These are phyloP conservation scores for Rhyacichthys aspro DNA, from an alignment of 2,797 vertebrate genomes.

Conservation along the genomic window DNA sequence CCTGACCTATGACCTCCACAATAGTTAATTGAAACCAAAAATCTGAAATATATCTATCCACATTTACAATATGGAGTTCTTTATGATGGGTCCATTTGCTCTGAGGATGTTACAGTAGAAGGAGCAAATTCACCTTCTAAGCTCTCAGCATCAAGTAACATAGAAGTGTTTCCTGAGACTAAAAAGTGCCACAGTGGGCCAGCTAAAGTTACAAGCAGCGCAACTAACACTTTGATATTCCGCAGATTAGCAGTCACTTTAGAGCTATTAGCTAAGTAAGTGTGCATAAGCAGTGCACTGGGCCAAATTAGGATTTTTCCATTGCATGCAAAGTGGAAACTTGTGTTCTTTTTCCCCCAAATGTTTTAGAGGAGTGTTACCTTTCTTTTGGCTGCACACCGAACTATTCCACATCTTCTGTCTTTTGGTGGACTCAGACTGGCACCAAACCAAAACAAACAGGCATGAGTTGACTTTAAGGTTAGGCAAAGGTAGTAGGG, in stretches of 20 bases:
- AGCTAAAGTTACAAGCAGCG: slow-evolving; percentile 31
- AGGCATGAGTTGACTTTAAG: slow-evolving; percentile 37
- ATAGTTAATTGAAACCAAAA: no score
- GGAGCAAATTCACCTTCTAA: slow-evolving; percentile 23
- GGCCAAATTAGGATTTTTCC: slow-evolving; percentile 12
- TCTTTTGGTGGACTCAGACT: slow-evolving; percentile 48
- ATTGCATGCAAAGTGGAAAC: slow-evolving; percentile 62
- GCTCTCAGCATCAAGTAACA: slow-evolving; percentile 26
- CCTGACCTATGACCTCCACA: no score
- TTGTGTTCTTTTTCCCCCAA: slow-evolving; percentile 63
- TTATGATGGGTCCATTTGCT: slow-evolving; percentile 2
- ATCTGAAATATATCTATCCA: no score
- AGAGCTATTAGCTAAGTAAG: slow-evolving; percentile 36
- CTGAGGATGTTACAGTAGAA: slow-evolving; percentile 19
- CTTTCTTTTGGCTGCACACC: slow-evolving; percentile 64
- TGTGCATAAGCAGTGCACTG: slow-evolving; percentile 10
- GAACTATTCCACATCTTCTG: slow-evolving; percentile 53
- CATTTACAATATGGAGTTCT: not conserved
- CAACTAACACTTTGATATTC: slow-evolving; percentile 49
- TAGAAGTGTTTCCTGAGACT: slow-evolving; percentile 21
- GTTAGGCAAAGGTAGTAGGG: slow-evolving; percentile 22
- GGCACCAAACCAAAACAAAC: slow-evolving; percentile 41
- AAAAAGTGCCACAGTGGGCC: slow-evolving; percentile 30
- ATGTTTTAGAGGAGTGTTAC: slow-evolving; percentile 70
- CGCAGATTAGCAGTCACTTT: slow-evolving; percentile 58